phyloP scores from a whole-genome alignment of 1,140 invertebrate species.

The Rhizoglyphus robini region DNA sequence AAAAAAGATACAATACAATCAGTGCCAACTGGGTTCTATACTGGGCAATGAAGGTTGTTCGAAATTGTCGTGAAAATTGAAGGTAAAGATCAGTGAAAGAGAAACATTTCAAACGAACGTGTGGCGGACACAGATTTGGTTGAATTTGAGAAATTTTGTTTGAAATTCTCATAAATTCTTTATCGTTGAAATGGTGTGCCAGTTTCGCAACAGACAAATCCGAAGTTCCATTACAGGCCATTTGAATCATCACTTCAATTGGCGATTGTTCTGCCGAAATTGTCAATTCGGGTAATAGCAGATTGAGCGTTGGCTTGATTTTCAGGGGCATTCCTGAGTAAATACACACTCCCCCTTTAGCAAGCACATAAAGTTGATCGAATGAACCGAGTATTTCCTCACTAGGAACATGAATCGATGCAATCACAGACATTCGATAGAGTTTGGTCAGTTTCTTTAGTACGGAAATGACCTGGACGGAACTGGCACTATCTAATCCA shows the following conservation, averaged over 20 bases:
- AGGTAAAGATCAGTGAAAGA: not conserved
- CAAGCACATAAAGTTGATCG: no score
- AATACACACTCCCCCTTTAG: slow-evolving; percentile 27
- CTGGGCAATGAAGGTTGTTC: not conserved
- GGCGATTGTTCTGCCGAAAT: not conserved
- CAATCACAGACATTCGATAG: slow-evolving; percentile 14
- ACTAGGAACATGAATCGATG: slow-evolving; percentile 21
- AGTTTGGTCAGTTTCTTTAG: slow-evolving; percentile 48
- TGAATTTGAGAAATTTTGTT: not conserved
- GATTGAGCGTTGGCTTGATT: not conserved
- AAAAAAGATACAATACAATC: not conserved
- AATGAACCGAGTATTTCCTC: slow-evolving; percentile 21
- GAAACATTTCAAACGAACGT: not conserved
- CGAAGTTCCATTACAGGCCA: no score
- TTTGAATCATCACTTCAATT: not conserved
- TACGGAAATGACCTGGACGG: no score
- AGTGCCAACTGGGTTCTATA: not conserved
- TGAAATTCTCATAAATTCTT: not conserved
- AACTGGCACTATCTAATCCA: no score
- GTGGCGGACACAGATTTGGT: no score
- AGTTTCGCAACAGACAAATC: not conserved
- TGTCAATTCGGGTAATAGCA: not conserved
- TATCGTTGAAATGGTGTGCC: not conserved
- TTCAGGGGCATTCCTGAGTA: slow-evolving; percentile 26
- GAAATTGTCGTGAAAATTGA: not conserved